These are phyloP conservation scores for Aphelocoma coerulescens DNA, from an alignment of 2,113 vertebrate species.

Conservation along the genomic window DNA sequence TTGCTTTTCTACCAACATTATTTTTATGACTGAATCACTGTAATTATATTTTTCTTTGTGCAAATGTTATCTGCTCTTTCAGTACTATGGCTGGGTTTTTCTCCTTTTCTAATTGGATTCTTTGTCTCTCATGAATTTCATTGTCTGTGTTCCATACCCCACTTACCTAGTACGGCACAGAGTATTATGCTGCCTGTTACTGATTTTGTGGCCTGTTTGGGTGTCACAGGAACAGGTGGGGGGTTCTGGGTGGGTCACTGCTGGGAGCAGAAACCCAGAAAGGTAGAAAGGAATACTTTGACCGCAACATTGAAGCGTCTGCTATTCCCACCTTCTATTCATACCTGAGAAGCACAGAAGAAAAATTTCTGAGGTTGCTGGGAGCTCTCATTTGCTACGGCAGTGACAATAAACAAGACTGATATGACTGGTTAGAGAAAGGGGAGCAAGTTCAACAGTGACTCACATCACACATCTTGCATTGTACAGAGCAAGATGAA, in stretches of 20 bases:
- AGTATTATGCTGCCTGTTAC: background rate
- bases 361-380: background rate
- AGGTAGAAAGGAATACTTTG: background rate
- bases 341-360: background rate
- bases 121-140: background rate
- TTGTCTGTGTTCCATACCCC: background rate
- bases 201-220: background rate
- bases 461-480: background rate
- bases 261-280: background rate
- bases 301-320: background rate
- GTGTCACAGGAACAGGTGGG: background rate
- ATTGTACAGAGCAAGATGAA: background rate
- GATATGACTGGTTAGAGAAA: background rate
- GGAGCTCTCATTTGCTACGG: background rate
- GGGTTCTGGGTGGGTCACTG: background rate
- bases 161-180: background rate
- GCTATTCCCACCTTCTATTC: background rate
- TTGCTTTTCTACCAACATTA: background rate
- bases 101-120: background rate
- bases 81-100: background rate
- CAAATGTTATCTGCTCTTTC: background rate
- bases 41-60: background rate
- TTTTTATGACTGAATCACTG: background rate
- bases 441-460: background rate
- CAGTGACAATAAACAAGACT: conserved; percentile 1